Evolutionary conservation across 1,140 invertebrate genomes (phyloP).

Genomic region (Ruditapes philippinarum): DNA sequence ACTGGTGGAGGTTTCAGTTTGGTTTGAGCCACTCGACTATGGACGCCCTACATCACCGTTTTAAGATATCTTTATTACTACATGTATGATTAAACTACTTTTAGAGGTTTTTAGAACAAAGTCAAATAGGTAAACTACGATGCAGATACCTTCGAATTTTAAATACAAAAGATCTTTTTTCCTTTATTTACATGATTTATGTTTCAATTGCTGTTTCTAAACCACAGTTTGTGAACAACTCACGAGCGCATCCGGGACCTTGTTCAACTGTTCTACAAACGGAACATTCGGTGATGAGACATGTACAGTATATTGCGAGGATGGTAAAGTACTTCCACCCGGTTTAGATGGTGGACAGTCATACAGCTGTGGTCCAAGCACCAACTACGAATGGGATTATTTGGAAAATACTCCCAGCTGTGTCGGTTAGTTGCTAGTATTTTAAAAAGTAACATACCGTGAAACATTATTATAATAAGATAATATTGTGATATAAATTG

Average conservation of each 20-base stretch:
- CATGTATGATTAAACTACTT: no score
- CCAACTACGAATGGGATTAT: conserved; percentile 3
- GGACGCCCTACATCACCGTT: no score
- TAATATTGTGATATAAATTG: no score
- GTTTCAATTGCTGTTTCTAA: background rate
- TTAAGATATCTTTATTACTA: no score
- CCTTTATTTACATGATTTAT: background rate
- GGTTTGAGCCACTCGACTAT: background rate
- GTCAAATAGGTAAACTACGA: background rate
- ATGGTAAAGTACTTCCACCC: background rate
- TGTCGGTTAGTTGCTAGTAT: conserved; percentile 27
- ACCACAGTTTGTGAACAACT: background rate
- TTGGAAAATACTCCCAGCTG: background rate
- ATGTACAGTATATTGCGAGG: background rate
- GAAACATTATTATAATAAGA: no score
- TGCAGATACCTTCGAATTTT: background rate
- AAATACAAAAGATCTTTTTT: no score
- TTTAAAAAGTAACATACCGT: no score
- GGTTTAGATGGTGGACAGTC: background rate
- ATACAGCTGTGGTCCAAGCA: background rate
- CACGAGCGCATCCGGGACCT: background rate
- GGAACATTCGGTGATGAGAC: background rate
- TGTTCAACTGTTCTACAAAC: background rate
- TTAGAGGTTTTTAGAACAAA: background rate
- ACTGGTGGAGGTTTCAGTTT: background rate